Evolutionary conservation across 2,113 vertebrate genomes (phyloP).

Genomic region (Crotalus helleri): DNA sequence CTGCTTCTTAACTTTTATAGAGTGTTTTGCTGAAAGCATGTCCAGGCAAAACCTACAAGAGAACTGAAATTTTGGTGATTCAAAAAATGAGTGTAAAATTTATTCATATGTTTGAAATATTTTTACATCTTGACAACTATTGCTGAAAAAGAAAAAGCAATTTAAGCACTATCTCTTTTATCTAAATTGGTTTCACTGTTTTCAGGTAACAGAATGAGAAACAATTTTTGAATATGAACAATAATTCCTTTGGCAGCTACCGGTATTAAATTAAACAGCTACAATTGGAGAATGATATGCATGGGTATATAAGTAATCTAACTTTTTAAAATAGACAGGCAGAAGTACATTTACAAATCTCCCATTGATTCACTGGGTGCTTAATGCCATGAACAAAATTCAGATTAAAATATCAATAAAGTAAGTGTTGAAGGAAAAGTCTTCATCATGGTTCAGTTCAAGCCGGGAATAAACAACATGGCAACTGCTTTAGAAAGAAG

Average conservation of each 20-base stretch:
- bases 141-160: neutral
- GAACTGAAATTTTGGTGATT: neutral
- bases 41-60: neutral
- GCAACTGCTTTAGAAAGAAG: too few relatives aligned
- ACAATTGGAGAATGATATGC: neutral
- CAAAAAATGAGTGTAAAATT: neutral
- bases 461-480: too few relatives aligned
- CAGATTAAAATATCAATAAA: neutral
- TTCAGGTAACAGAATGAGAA: neutral
- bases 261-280: neutral
- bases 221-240: neutral
- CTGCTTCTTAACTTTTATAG: constrained; percentile 43
- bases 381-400: neutral
- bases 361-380: neutral
- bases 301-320: neutral
- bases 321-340: neutral
- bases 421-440: too few relatives aligned
- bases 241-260: neutral
- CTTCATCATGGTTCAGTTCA: too few relatives aligned
- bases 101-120: neutral
- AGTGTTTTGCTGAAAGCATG: constrained; percentile 16
- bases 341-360: neutral
- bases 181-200: neutral
- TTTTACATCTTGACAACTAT: neutral
- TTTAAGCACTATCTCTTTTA: neutral